Base-by-base conservation (phyloP, 2,888 invertebrate genomes). In the Polyommatus iphigenia region DNA sequence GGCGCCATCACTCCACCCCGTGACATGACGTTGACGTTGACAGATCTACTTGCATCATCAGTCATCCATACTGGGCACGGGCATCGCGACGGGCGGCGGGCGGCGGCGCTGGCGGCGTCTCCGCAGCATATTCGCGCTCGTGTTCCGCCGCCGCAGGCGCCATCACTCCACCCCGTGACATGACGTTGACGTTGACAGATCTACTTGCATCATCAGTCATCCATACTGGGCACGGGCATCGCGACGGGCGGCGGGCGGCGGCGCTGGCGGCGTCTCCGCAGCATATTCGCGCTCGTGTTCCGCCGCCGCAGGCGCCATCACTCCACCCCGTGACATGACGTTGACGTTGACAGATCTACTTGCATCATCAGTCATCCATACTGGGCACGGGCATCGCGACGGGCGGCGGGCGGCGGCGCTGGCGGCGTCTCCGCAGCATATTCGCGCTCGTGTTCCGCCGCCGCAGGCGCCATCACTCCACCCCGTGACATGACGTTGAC, bases 211-310 rank as follows among this genome's bases (percentile, higher is more conserved):
- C 54, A 41, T 6, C 84, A 95, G 95, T 90, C 94, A 5, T 92
- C 95, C 41, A 88, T 95, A 78, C 82, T 91, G 85, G 95, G 95
- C 79, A 93, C 93, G 76, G 92, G 94, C 57, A 84, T 89, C 67
- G 87, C 93, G 76, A 87, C 91, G 75, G 90, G 94, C 80, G 95
- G 95, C 59, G 96, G 97, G 76, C 96, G 97, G 80, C 96, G 97
- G 81, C 96, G 97, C 81, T 97, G 97, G 97, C 96, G 97, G 91
- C 95, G 97, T 24, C 94, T 97, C 79, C 95, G 97, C 85, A 97
- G 97, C 83, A 97, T 97, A 86, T 97, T 97, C 87, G 97, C 97
- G 76, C 95, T 97, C 81, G 97, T 97, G 80, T 97, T 97, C 89
- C 96, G 96, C 80, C 93, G 96, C 79, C 94, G 95, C 82, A 92